These are phyloP conservation scores for Sitophilus oryzae DNA, from an alignment of 1,140 invertebrate genomes.

Conservation along the genomic window DNA sequence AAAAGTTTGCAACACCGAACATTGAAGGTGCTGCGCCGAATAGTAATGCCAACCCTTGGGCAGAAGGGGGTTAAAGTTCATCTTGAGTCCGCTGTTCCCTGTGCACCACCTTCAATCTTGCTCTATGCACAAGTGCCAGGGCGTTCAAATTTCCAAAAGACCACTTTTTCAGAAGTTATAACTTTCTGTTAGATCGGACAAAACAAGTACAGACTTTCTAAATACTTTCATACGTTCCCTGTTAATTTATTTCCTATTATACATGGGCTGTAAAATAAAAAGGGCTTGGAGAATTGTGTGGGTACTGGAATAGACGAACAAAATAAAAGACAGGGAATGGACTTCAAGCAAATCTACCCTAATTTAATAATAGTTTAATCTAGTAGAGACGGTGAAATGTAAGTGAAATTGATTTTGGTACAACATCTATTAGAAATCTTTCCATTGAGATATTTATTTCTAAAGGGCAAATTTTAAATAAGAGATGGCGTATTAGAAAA, in stretches of 20 bases:
- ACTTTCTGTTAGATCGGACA: too few relatives aligned
- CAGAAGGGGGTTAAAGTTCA: conserved; percentile 37
- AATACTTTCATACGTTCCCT: too few relatives aligned
- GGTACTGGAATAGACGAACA: too few relatives aligned
- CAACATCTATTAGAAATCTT: too few relatives aligned
- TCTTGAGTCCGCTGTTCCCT: conserved; percentile 30
- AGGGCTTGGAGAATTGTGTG: too few relatives aligned
- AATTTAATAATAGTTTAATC: neutral
- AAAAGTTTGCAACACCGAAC: conserved; percentile 42
- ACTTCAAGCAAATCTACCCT: neutral
- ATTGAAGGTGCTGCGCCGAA: conserved; percentile 39
- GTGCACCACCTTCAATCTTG: neutral
- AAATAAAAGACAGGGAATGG: neutral
- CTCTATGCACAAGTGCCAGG: neutral
- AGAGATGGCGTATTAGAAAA: too few relatives aligned
- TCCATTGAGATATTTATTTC: too few relatives aligned
- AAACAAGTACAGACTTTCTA: too few relatives aligned
- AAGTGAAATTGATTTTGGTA: neutral
- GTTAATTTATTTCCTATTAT: too few relatives aligned
- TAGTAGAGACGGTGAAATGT: neutral
- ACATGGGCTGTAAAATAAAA: too few relatives aligned
- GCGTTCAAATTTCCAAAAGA: neutral
- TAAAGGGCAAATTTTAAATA: too few relatives aligned
- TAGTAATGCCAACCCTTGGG: conserved; percentile 39
- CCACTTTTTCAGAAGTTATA: too few relatives aligned